Percentiles rank a stretch among this genome's conserved stretches.
phyloP scores from a whole-genome alignment of 2,888 invertebrate genomes.

The Ophioninae sp. region DNA sequence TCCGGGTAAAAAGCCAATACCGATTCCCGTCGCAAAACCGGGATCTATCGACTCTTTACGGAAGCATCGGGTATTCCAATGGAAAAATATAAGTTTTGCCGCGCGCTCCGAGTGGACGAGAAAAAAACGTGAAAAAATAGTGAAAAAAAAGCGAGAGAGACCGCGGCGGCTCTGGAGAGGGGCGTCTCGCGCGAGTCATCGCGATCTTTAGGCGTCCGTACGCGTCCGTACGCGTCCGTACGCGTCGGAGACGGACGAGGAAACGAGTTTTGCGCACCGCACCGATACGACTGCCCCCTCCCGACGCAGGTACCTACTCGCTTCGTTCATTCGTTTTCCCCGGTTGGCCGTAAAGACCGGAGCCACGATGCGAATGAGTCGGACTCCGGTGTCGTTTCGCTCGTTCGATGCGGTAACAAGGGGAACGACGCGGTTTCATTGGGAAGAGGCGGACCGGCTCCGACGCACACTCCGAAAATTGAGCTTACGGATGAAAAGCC shows the following conservation, averaged over 20 bases:
- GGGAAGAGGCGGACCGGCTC: neutral
- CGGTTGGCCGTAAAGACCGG: constrained; percentile 24
- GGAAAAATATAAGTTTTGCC: neutral
- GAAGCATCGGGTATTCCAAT: neutral
- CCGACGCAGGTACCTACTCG: neutral
- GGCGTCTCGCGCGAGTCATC: constrained; percentile 24
- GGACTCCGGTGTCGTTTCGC: constrained; percentile 3
- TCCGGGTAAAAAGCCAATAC: neutral
- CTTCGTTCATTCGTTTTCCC: constrained; percentile 19
- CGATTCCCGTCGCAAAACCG: neutral
- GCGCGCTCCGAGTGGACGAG: neutral
- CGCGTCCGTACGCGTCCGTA: neutral
- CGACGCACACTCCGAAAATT: neutral
- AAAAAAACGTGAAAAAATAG: neutral
- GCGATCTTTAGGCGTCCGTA: neutral
- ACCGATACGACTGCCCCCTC: constrained; percentile 2
- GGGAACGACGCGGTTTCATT: neutral
- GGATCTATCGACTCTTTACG: neutral
- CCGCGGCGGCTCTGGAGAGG: neutral
- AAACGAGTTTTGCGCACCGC: constrained; percentile 50
- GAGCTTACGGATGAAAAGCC: neutral
- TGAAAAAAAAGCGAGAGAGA: neutral
- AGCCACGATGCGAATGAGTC: constrained; percentile 1
- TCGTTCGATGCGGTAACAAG: neutral
- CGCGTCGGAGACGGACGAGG: constrained; percentile 24